These are phyloP conservation scores for Emys orbicularis DNA, from an alignment of 2,797 vertebrate species.

Conservation along the genomic window DNA sequence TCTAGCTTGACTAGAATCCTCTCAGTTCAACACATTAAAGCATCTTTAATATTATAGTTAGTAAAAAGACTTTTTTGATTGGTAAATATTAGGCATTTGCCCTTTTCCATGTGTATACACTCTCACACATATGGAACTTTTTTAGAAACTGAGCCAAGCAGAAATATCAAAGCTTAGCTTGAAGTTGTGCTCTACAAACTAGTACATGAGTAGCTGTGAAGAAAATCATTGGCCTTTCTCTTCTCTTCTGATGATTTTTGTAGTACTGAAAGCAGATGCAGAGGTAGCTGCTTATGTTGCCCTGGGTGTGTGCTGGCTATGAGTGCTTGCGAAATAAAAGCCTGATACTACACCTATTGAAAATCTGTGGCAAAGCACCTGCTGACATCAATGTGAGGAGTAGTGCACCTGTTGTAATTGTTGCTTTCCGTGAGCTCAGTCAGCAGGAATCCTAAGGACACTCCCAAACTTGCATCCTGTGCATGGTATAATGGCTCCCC, in stretches of 20 bases:
- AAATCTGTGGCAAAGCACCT: neutral
- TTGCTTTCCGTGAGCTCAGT: neutral
- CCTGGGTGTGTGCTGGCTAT: neutral
- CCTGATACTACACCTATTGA: neutral
- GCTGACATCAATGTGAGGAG: neutral
- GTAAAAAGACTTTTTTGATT: neutral
- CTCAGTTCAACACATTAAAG: neutral
- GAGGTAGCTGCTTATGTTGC: neutral
- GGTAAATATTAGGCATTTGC: neutral
- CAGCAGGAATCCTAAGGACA: neutral
- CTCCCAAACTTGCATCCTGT: neutral
- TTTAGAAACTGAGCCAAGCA: neutral
- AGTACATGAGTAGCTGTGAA: neutral
- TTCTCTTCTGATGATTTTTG: neutral
- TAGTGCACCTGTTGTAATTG: neutral
- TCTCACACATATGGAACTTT: neutral
- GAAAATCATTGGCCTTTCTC: neutral
- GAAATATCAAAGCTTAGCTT: neutral
- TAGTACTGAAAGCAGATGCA: neutral
- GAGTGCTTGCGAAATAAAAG: neutral
- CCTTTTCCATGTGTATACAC: neutral
- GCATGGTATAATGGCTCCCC: accelerated
- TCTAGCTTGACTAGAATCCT: neutral
- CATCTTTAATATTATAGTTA: neutral
- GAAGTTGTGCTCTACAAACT: neutral